phyloP scores from a whole-genome alignment of 1,140 invertebrate species.

The Tribolium madens region DNA sequence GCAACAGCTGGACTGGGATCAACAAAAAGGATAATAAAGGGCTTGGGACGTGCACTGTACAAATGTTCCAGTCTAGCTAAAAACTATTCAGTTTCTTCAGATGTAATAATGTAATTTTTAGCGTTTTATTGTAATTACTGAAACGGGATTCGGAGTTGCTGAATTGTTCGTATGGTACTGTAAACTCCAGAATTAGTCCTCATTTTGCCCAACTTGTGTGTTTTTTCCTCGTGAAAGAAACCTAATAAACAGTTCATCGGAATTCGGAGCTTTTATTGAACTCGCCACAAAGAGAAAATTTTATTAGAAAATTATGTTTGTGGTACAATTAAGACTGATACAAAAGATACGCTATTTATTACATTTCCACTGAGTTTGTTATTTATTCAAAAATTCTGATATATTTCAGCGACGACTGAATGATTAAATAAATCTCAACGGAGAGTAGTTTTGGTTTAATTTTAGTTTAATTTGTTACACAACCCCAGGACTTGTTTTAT shows the following conservation, averaged over 20 bases:
- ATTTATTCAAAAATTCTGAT: not conserved
- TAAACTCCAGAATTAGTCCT: slow-evolving; percentile 5
- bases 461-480: not conserved
- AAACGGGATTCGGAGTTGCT: not conserved
- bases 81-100: not conserved
- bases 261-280: slow-evolving; percentile 28
- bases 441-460: not conserved
- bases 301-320: slow-evolving; percentile 25
- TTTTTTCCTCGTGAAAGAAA: slow-evolving; percentile 24
- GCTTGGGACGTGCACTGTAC: too few relatives aligned
- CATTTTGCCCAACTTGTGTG: not conserved
- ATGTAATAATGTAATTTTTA: not conserved
- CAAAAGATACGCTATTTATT: slow-evolving; percentile 11
- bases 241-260: slow-evolving; percentile 37
- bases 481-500: not conserved
- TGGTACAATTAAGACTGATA: slow-evolving; percentile 12
- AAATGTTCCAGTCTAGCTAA: too few relatives aligned
- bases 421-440: not conserved
- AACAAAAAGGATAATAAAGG: not conserved
- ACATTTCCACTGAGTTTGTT: not conserved
- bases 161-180: not conserved
- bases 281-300: slow-evolving; percentile 20
- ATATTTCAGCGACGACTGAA: too few relatives aligned
- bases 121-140: not conserved
- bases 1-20: too few relatives aligned